These are phyloP conservation scores for Andrena trimmerana DNA, from an alignment of 2,888 invertebrate species.

Conservation along the genomic window DNA sequence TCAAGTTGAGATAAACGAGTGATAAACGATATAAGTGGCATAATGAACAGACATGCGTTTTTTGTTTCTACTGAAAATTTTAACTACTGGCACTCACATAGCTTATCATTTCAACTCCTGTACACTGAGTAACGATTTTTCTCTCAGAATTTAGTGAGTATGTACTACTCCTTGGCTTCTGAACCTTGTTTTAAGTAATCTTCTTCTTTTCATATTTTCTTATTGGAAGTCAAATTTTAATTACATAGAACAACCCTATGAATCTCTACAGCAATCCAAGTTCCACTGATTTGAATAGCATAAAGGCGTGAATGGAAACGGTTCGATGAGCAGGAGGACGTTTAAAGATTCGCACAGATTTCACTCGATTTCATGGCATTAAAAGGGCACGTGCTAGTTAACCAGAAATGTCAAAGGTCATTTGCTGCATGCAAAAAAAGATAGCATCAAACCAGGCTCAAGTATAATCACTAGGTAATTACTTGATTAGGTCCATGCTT, in stretches of 20 bases:
- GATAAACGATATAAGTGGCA: too few relatives aligned
- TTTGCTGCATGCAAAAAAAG: conserved; percentile 57
- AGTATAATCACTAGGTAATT: conserved; percentile 37
- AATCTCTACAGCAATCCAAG: too few relatives aligned
- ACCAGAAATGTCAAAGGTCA: conserved; percentile 54
- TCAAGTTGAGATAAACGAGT: too few relatives aligned
- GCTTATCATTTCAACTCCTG: too few relatives aligned
- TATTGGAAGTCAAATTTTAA: not conserved
- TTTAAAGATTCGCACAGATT: conserved; percentile 37
- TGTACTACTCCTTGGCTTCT: too few relatives aligned
- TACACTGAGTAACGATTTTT: too few relatives aligned
- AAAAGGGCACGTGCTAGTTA: conserved; percentile 57
- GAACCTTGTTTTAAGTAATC: too few relatives aligned
- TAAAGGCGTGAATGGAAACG: not conserved
- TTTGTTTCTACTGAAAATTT: too few relatives aligned
- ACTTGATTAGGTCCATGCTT: conserved; percentile 40
- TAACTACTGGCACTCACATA: too few relatives aligned
- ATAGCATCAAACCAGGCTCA: conserved; percentile 36
- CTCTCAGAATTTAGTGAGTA: too few relatives aligned
- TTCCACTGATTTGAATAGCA: not conserved
- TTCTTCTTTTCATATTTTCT: not conserved
- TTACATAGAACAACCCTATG: not conserved
- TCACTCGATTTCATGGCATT: conserved; percentile 12
- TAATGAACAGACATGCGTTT: too few relatives aligned
- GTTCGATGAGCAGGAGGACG: not conserved